Conservation (phyloP, 2,113 vertebrate species). For the Phocoena sinus region DNA sequence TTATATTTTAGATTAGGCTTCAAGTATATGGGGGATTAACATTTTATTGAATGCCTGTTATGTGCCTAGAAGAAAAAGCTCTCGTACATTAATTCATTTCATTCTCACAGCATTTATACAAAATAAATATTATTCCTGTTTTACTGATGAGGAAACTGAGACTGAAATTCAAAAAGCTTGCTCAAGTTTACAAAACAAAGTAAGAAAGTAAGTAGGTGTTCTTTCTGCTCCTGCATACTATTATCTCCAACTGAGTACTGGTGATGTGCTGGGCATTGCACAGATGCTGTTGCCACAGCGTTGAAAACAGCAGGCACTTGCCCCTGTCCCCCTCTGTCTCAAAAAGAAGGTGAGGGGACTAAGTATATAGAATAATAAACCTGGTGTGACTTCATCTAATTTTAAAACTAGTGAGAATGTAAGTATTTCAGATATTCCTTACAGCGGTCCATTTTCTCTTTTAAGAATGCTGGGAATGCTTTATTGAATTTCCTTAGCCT, state of each 20-base stretch:
- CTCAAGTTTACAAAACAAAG: background rate
- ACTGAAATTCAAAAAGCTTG: background rate
- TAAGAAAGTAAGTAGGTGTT: background rate
- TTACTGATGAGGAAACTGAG: conserved; percentile 10
- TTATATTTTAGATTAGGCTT: background rate
- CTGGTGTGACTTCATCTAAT: background rate
- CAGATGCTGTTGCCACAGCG: background rate
- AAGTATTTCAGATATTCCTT: background rate
- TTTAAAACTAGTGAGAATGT: background rate
- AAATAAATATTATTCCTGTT: conserved; percentile 12
- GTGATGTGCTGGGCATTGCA: background rate
- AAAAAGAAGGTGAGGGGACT: background rate
- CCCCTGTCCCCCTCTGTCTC: background rate
- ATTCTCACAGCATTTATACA: background rate
- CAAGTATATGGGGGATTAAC: background rate
- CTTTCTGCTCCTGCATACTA: background rate
- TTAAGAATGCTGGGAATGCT: background rate
- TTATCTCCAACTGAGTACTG: background rate
- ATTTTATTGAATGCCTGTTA: conserved; percentile 21
- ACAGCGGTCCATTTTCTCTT: background rate
- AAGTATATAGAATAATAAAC: background rate
- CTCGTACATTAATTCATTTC: background rate
- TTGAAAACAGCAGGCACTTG: background rate
- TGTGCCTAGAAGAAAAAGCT: background rate
- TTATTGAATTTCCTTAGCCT: background rate